Conservation (phyloP, 1,140 invertebrate species). For the Grapholita molesta region DNA sequence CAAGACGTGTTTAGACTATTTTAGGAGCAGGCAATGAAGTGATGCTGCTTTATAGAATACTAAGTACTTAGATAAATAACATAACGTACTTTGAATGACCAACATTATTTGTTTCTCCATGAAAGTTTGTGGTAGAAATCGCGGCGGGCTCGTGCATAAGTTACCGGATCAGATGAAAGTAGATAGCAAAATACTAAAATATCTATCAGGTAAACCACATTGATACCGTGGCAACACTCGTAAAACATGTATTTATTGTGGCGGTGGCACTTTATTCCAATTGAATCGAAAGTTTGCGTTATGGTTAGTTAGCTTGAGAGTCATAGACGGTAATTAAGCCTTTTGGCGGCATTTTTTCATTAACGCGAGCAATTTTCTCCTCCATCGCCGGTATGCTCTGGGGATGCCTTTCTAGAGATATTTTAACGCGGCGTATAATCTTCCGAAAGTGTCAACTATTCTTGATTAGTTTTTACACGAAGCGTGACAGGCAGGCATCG, state of each 20-base stretch:
- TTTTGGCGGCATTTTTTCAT: slow-evolving; percentile 1
- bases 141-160: background rate
- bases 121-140: slow-evolving; percentile 7
- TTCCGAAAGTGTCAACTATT: background rate
- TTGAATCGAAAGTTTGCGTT: background rate
- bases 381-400: background rate
- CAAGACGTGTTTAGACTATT: background rate
- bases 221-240: background rate
- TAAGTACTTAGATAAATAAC: background rate
- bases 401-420: background rate
- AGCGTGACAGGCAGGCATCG: slow-evolving; percentile 17
- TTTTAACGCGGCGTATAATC: background rate
- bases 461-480: slow-evolving; percentile 1
- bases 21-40: background rate
- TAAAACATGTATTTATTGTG: background rate
- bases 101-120: background rate
- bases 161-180: slow-evolving; percentile 7
- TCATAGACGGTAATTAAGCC: background rate
- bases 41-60: slow-evolving; percentile 1
- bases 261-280: background rate
- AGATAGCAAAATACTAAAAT: background rate
- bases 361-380: slow-evolving; percentile 1
- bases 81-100: background rate
- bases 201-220: slow-evolving; percentile 6
- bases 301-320: slow-evolving; percentile 2